These are phyloP conservation scores for Mus pahari DNA, from an alignment of 2,113 vertebrate species.

Conservation along the genomic window DNA sequence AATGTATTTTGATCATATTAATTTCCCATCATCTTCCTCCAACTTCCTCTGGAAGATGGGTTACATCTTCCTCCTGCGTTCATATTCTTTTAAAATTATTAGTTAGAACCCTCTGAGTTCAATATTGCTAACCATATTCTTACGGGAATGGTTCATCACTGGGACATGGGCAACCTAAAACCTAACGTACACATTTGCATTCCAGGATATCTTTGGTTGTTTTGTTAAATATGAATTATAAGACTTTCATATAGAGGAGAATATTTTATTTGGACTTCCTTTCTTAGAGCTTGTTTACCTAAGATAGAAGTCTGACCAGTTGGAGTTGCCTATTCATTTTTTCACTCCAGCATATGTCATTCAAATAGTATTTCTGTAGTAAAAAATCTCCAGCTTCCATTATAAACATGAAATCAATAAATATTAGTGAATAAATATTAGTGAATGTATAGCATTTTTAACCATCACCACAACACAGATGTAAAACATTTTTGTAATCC, in stretches of 20 bases:
- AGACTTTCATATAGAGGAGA: background rate
- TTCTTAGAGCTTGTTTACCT: background rate
- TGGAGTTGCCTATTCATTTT: background rate
- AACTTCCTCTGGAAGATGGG: no score
- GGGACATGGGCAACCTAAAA: background rate
- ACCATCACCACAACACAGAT: background rate
- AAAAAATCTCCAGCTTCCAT: background rate
- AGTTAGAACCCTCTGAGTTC: background rate
- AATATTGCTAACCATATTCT: background rate
- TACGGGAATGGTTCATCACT: background rate
- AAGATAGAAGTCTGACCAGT: background rate
- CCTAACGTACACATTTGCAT: background rate
- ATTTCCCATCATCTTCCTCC: background rate
- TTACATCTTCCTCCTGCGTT: background rate
- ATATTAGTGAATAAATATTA: background rate
- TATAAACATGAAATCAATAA: background rate
- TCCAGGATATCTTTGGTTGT: background rate
- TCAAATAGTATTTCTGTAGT: background rate
- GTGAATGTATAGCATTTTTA: background rate
- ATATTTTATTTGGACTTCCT: background rate
- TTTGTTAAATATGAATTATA: background rate
- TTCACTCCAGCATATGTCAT: background rate
- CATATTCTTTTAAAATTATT: background rate
- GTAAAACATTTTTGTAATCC: background rate
- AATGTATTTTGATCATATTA: background rate